Evolutionary conservation across 2,888 invertebrate genomes (phyloP), one percentile per base, ranked within the genome.

Genomic region (Petrolisthes manimaculis): DNA sequence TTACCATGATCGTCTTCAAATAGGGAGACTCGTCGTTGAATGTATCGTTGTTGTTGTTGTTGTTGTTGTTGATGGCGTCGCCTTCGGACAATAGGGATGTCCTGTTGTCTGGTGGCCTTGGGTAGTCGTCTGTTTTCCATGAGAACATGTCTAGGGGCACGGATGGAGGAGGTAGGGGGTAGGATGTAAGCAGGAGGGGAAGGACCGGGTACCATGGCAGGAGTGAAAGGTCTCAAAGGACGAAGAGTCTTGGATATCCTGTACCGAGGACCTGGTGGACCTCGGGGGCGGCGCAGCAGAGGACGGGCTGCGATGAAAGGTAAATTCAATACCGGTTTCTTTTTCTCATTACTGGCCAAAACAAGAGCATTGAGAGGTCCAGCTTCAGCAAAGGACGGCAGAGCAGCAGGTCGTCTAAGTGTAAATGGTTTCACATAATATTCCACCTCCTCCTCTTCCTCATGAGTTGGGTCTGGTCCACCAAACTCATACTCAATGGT

Each of bases 141-240:
- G 51, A 88, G 71, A 69, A 89, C 67, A 69, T 89, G 89, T 51
- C 89, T 75, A 51, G 89, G 89, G 79, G 86, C 86, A 18, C 89
- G 89, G 21, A 86, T 75, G 14, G 89, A 71, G 18, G 84, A 84
- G 54, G 75, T 67, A 0, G 88, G 80, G 24, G 88, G 88, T n/a
- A 88, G 84, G 54, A 88, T 88, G 79, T 75, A 67, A 18, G 88
- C 88, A 24, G 88, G 88, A 9, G 88, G 88, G 24, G 88, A 88
- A 37, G 88, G 88, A 0, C 88, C 88, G 5, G 88, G 88, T 51
- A 67, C 54, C 5, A 88, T 61, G 54, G 74, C 88, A 18, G 88
- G 88, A 24, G 51, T 77, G 51, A 81, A 56, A n/a, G 69, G 80
- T 0, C 56, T 53, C 4, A 56, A 81, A 18, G 55, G 80, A 75